Evolutionary conservation across 2,113 vertebrate genomes (phyloP).

Genomic region (Megalops atlanticus): DNA sequence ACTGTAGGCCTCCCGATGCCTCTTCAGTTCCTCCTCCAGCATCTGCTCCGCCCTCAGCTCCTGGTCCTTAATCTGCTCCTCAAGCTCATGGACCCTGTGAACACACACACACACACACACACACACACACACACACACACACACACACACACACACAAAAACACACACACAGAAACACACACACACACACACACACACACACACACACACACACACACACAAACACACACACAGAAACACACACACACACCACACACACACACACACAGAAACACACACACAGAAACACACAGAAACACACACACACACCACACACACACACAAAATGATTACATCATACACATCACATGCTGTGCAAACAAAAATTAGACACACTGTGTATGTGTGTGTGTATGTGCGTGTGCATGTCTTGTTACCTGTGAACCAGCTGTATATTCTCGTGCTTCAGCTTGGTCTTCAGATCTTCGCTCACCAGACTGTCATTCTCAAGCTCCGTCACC

Average conservation of each 20-base stretch:
- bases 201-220: neutral
- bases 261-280: no score
- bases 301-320: neutral
- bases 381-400: constrained; percentile 19
- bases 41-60: constrained; percentile 84
- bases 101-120: constrained; percentile 8
- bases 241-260: constrained; percentile 5
- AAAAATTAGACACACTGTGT: no score
- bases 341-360: neutral
- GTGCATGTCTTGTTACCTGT: constrained; percentile 73
- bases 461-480: constrained; percentile 85
- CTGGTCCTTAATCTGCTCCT: constrained; percentile 94
- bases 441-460: constrained; percentile 93
- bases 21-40: constrained; percentile 84
- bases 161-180: neutral
- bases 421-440: constrained; percentile 93
- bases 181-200: no score
- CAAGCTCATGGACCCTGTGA: constrained; percentile 90
- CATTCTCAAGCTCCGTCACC: constrained; percentile 91
- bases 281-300: neutral
- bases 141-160: neutral
- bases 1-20: constrained; percentile 82
- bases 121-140: neutral
- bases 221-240: no score
- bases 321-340: neutral